phyloP scores from a whole-genome alignment of 2,113 vertebrate genomes.

The Tupaia chinensis region DNA sequence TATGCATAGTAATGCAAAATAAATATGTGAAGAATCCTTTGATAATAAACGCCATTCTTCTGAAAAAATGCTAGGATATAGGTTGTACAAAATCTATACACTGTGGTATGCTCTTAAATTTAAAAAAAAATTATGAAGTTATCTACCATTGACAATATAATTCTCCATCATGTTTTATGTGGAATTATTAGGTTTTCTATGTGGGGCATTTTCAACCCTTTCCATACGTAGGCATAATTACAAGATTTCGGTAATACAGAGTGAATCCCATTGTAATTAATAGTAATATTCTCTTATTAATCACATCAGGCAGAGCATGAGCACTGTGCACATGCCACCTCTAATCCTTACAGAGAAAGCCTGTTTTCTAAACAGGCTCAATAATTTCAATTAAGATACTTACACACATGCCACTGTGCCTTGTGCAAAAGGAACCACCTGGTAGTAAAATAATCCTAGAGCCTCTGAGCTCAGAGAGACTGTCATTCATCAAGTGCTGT shows the following conservation, averaged over 20 bases:
- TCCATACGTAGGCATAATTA: not conserved
- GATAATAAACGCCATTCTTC: not conserved
- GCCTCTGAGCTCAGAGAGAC: not conserved
- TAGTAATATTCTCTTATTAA: not conserved
- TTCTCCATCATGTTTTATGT: not conserved
- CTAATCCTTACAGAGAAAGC: not conserved
- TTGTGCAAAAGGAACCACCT: not conserved
- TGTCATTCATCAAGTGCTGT: not conserved
- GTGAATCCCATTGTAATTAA: not conserved
- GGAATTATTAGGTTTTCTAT: not conserved
- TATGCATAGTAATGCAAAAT: slow-evolving; percentile 71
- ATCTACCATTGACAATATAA: slow-evolving; percentile 1
- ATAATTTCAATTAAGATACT: not conserved
- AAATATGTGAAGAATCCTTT: slow-evolving; percentile 60
- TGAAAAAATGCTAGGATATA: slow-evolving; percentile 34
- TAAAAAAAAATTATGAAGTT: not conserved
- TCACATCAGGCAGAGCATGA: not conserved
- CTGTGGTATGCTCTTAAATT: not conserved
- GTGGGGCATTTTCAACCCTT: not conserved
- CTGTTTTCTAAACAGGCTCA: not conserved
- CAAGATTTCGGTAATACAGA: not conserved
- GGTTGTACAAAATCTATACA: not conserved
- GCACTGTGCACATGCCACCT: not conserved
- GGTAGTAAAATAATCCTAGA: not conserved
- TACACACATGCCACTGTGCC: not conserved